Base-by-base conservation (phyloP, 1,140 invertebrate genomes). In the Brachionus angularis region DNA sequence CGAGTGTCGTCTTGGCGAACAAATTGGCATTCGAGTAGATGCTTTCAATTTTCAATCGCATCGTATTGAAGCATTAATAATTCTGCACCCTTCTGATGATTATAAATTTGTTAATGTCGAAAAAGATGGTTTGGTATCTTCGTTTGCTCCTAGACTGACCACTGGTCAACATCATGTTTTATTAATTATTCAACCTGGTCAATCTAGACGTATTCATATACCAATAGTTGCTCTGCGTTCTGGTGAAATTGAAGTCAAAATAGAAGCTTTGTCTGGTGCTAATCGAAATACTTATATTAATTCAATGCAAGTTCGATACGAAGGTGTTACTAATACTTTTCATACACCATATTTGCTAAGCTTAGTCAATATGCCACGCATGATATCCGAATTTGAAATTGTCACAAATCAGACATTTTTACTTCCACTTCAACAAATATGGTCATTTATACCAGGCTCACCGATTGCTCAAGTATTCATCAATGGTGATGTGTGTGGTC, bases 91-190 rank as follows among this genome's bases (percentile, higher is more conserved):
- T 42, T 76, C 86, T n/a, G 86, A 86, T n/a, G 86, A 93, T 76
- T 96, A 94, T 79, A 91, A 93, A 82, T 96, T 95, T 78, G 90
- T 97, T 10, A 89, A 94, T 74, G 92, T 97, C 1, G 92, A 93
- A 78, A 87, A 90, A 74, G 86, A 91, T 78, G 93, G 93, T 52
- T 88, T 89, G 71, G 91, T 89, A 49, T 85, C 85, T 77, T 84
- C 84, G 34, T 86, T 85, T 74, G 76, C 76, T 88, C 91, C 93
- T 1, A 34, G 23, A 23, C 36, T 71, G 42, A 52, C 34, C 25
- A 21, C 29, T n/a, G 50, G 50, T 23, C 23, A 71, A 27, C 69
- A 71, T 39, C 69, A 71, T 36, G 50, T 71, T 2, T 23, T 50
- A 10, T n/a, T 72, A 7, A 36, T 72, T 29, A 55, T 69, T 14